Percentiles rank a stretch among this genome's conserved stretches.
Evolutionary conservation across 1,140 invertebrate genomes (phyloP).

Genomic region (Caenorhabditis tropicalis): DNA sequence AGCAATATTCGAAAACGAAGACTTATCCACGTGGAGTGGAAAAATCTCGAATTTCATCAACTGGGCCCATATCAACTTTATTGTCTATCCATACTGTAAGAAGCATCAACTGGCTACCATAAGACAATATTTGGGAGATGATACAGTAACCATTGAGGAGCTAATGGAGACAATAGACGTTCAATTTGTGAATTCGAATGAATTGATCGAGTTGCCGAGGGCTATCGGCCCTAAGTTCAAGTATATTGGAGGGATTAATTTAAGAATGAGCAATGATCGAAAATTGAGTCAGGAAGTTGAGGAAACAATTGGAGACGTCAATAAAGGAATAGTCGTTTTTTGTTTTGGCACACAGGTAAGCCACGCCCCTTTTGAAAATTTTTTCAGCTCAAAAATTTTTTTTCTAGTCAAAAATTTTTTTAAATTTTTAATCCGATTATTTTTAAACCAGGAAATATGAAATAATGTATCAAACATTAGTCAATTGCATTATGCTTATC

Average conservation of each 20-base stretch:
- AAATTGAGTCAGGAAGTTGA: not conserved
- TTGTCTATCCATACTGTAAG: not conserved
- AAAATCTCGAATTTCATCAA: not conserved
- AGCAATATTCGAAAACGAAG: not conserved
- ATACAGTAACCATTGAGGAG: not conserved
- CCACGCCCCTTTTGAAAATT: no score
- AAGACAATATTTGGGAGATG: not conserved
- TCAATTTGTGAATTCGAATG: conserved; percentile 4
- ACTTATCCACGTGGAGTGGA: not conserved
- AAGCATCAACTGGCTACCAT: not conserved
- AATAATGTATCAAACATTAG: no score
- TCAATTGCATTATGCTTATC: no score
- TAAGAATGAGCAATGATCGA: not conserved
- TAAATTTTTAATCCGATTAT: no score
- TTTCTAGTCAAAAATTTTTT: no score
- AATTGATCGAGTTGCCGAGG: not conserved
- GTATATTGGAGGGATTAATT: conserved; percentile 10
- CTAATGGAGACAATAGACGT: not conserved
- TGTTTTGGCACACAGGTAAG: conserved; percentile 12
- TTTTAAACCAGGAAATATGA: no score
- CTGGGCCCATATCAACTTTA: conserved; percentile 4
- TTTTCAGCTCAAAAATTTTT: no score
- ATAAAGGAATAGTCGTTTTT: not conserved
- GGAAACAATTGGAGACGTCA: not conserved
- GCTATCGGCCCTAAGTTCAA: not conserved